These are phyloP conservation scores for Corythoichthys haematopterus DNA, from an alignment of 2,113 vertebrate species.

Conservation along the genomic window DNA sequence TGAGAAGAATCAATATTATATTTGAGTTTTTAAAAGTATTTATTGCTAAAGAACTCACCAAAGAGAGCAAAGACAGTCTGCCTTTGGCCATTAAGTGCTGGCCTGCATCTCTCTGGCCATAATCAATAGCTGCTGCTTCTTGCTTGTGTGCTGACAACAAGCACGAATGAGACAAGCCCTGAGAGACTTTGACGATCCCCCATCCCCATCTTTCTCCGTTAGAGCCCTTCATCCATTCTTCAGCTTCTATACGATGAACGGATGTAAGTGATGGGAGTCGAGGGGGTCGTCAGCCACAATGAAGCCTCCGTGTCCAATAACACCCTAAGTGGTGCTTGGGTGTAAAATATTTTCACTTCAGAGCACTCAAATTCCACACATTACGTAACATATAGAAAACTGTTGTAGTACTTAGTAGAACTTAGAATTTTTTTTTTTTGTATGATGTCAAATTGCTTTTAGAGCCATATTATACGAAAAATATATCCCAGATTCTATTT, in stretches of 20 bases:
- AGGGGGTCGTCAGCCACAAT: conserved; percentile 49
- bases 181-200: conserved; percentile 38
- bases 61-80: conserved; percentile 14
- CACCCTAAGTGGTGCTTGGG: background rate
- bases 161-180: conserved; percentile 42
- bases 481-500: too few relatives aligned
- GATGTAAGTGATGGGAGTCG: conserved; percentile 34
- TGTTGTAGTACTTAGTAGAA: background rate
- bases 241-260: conserved; percentile 23
- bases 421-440: background rate
- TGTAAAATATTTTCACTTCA: background rate
- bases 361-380: background rate
- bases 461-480: too few relatives aligned
- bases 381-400: background rate
- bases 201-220: background rate
- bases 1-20: background rate
- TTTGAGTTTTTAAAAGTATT: background rate
- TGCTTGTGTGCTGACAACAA: conserved; percentile 28
- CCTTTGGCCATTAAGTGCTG: background rate
- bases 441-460: background rate
- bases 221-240: too few relatives aligned
- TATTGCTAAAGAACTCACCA: too few relatives aligned
- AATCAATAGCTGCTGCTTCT: conserved; percentile 53
- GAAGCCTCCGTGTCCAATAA: conserved; percentile 24
- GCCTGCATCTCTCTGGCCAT: conserved; percentile 22